phyloP scores from a whole-genome alignment of 2,113 vertebrate genomes.

The Corythoichthys intestinalis region DNA sequence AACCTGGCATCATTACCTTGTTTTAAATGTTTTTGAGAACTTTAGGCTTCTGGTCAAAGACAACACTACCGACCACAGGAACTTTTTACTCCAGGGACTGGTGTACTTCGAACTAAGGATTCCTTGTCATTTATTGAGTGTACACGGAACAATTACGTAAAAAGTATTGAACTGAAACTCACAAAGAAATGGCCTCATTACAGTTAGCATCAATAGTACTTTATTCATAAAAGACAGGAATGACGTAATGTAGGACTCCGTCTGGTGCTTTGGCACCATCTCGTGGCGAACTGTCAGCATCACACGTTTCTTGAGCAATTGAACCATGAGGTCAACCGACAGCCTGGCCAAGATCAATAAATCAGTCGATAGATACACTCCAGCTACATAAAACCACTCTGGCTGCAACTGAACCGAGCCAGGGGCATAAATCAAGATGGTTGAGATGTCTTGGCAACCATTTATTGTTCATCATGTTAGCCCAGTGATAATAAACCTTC shows the following conservation, averaged over 20 bases:
- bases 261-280: slow-evolving; percentile 49
- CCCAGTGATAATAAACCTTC: not conserved
- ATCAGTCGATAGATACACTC: slow-evolving; percentile 59
- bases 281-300: slow-evolving; percentile 38
- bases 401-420: slow-evolving; percentile 37
- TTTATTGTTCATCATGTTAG: slow-evolving; percentile 29
- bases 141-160: too few species aligned
- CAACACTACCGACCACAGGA: too few species aligned
- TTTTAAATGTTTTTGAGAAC: too few species aligned
- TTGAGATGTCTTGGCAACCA: slow-evolving; percentile 23
- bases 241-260: not conserved
- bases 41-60: too few species aligned
- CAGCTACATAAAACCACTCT: slow-evolving; percentile 48
- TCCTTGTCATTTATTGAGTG: too few species aligned
- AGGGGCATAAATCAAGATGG: slow-evolving; percentile 49
- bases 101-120: too few species aligned
- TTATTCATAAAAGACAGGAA: not conserved
- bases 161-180: too few species aligned
- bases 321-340: slow-evolving; percentile 47
- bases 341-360: slow-evolving; percentile 49
- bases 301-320: slow-evolving; percentile 9
- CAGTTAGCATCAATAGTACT: too few species aligned
- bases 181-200: too few species aligned
- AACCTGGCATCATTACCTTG: too few species aligned
- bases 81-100: too few species aligned